These are phyloP conservation scores for Dendrolimus houi DNA, from an alignment of 2,888 invertebrate genomes.

Conservation along the genomic window DNA sequence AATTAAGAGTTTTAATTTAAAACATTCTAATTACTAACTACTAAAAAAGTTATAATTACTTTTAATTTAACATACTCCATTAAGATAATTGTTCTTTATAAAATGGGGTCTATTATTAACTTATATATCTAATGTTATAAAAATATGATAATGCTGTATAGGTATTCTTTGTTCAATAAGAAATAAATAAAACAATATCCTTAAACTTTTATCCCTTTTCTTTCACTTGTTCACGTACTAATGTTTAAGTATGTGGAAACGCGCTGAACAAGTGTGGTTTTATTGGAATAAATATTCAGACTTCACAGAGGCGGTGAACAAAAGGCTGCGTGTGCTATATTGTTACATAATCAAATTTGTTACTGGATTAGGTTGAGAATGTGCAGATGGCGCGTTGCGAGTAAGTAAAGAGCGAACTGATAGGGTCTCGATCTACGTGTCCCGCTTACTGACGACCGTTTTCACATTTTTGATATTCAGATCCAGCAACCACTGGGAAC, in stretches of 20 bases:
- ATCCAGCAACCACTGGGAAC: slow-evolving; percentile 68
- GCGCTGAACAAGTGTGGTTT: slow-evolving; percentile 9
- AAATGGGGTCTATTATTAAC: too few species aligned
- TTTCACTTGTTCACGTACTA: too few species aligned
- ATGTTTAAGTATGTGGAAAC: slow-evolving; percentile 7
- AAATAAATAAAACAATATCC: too few species aligned
- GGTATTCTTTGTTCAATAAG: too few species aligned
- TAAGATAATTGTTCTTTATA: too few species aligned
- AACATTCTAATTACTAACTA: too few species aligned
- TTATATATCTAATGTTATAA: too few species aligned
- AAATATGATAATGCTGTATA: too few species aligned
- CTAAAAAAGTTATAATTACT: too few species aligned
- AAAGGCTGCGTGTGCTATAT: slow-evolving; percentile 37
- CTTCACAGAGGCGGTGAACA: slow-evolving; percentile 16
- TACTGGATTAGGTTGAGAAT: slow-evolving; percentile 67
- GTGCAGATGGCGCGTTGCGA: slow-evolving; percentile 69
- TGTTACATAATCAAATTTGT: slow-evolving; percentile 68
- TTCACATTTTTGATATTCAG: slow-evolving; percentile 75
- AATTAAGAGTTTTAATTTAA: too few species aligned
- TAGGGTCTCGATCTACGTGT: slow-evolving; percentile 74
- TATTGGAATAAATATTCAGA: slow-evolving; percentile 20
- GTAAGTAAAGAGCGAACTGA: slow-evolving; percentile 74
- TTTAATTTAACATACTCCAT: too few species aligned
- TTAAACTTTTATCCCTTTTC: too few species aligned
- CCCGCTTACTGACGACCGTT: slow-evolving; percentile 67